Conservation (phyloP, 2,888 invertebrate genomes). For the Euzetes globulus region DNA sequence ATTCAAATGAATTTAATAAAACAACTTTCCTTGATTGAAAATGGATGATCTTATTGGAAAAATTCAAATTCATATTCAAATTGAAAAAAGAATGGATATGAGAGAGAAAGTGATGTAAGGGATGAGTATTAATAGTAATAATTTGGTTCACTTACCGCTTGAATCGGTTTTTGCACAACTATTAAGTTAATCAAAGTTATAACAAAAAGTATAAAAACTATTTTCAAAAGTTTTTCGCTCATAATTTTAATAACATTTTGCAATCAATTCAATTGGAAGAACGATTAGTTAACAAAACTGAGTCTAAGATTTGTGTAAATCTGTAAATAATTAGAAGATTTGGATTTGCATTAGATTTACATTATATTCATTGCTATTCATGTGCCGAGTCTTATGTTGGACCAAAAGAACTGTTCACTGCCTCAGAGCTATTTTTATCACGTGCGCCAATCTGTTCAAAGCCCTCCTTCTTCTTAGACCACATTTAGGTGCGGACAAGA, state of each 20-base stretch:
- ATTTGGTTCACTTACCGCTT: not conserved
- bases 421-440: constrained; percentile 10
- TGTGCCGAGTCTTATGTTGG: not conserved
- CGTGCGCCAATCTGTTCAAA: not conserved
- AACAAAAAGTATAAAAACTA: constrained; percentile 14
- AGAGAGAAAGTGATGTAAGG: too few species aligned
- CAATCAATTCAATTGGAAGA: not conserved
- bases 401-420: constrained; percentile 5
- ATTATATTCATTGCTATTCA: constrained; percentile 5
- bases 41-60: too few species aligned
- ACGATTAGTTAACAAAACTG: not conserved
- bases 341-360: constrained; percentile 5
- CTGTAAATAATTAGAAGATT: constrained; percentile 7
- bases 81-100: too few species aligned
- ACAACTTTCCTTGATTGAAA: too few species aligned
- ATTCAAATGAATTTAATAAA: too few species aligned
- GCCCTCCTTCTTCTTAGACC: constrained; percentile 14
- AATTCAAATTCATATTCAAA: too few species aligned
- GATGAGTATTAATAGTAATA: too few species aligned
- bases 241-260: not conserved
- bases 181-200: constrained; percentile 1
- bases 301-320: not conserved
- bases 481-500: constrained; percentile 15
- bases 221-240: not conserved
- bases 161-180: not conserved